Base-by-base conservation (phyloP, 2,113 vertebrate species). In the Loxodonta africana region DNA sequence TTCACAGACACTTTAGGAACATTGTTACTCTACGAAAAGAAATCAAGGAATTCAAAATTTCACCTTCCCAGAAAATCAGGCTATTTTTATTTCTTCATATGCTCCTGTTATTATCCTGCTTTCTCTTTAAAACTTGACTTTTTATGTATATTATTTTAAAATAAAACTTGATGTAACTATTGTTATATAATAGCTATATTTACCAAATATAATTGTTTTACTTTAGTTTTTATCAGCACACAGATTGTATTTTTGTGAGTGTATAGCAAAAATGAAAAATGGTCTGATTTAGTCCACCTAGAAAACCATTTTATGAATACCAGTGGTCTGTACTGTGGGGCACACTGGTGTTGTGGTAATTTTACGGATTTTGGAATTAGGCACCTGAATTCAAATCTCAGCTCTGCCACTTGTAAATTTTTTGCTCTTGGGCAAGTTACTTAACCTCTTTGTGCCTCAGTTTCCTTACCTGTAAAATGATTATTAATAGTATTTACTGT, bases 11-110 rank as follows among this genome's bases (percentile, higher is more conserved):
- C 85, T 60, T 91, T 90, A 87, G 77, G 69, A 92, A 74, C 30
- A 62, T 80, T 69, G 62, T 74, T 71, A 86, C 7, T n/a, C 60
- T 73, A 65, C 18, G 48, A 21, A n/a, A 37, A 65, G 25, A 15
- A 25, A 48, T 41, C n/a, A 93, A 92, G 69, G 14, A 18, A 80
- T 48, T 90, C 30, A 46, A 21, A 82, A 63, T 88, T 78, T 87
- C 23, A 76, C 18, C 62, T 92, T 94, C 74, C 95, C 69, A 77
- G 46, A 83, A 80, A 92, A 48, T 92, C 46, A 89, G 77, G n/a
- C 57, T 76, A 2, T 67, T 96, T 85, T 73, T 87, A 48, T 41
- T 88, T 86, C 82, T 76, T 30, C 23, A 0, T 69, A 46, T n/a
- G 90, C 9, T 33, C 20, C 90, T 65, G 25, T n/a, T 10, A 48